Base-by-base conservation (phyloP, 1,140 invertebrate genomes). In the Oncopodura yosiiana region DNA sequence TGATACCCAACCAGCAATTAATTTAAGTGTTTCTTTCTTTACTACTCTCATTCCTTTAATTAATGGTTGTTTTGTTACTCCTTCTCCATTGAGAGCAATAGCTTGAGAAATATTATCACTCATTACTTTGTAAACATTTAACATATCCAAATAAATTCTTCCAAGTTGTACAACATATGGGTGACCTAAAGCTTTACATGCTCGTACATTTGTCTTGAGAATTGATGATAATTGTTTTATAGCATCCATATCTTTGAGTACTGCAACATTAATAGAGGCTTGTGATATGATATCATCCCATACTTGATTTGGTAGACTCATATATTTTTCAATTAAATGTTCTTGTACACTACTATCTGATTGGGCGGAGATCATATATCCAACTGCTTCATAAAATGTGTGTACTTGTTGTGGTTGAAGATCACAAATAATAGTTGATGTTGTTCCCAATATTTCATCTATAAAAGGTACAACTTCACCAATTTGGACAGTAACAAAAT, bases 121-220 rank as follows among this genome's bases (percentile, higher is more conserved):
- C 86, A 97, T 97, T 45, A 90, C 94, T 76, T 98, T 98, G 75
- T 99, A 99, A 49, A 99, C 90, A 78, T 96, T 97, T 50, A 99
- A 74, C 94, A 99, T 97, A 73, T 99, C 95, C 67, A 97, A 77
- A 73, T 97, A 98, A 71, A 98, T 96, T 67, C 92, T 77, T 44
- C 93, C 91, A 65, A 99, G 78, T 78, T 85, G 70, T 37, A 72
- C 78, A 62, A 97, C 92, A 77, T 95, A 98, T 8, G 90, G 84
- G 75, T 97, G 91, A 9, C 91, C 94, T 39, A 99, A 75, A 41
- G 94, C 91, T 74, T 94, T 95, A 70, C 94, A 99, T 23, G 95
- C 95, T 62, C 94, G 78, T 4, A 97, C 92, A 76, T 99, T 99
- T 16, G 95, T 99, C 74, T 99, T 99, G 18, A 99, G 77, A 73